These are phyloP conservation scores for Thelaira solivaga DNA, from an alignment of 2,888 invertebrate genomes.

Conservation along the genomic window DNA sequence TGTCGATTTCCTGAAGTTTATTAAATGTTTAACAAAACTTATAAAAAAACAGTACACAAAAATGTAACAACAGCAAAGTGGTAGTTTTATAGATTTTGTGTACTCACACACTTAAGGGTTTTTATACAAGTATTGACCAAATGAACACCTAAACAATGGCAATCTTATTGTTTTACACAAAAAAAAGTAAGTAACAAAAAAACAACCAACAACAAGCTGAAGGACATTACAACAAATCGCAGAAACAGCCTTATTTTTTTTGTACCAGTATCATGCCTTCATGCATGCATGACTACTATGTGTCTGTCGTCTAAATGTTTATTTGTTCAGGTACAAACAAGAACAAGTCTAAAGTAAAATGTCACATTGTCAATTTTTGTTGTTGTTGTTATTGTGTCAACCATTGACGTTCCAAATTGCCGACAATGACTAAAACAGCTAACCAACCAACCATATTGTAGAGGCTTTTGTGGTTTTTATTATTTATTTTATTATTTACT, in stretches of 20 bases:
- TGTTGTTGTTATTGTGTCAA: conserved; percentile 15
- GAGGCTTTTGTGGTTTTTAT: conserved; percentile 57
- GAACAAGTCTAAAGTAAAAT: conserved; percentile 52
- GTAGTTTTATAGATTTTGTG: no score
- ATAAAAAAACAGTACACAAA: no score
- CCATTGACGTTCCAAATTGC: conserved; percentile 40
- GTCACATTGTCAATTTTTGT: conserved; percentile 49
- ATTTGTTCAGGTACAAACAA: neutral
- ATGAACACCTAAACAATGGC: conserved; percentile 33
- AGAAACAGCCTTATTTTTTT: conserved; percentile 33
- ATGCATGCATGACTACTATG: conserved; percentile 42
- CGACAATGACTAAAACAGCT: no score
- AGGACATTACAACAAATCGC: conserved; percentile 51
- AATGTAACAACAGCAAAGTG: no score
- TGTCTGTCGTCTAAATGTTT: conserved; percentile 30
- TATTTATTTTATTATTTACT: neutral
- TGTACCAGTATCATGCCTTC: conserved; percentile 39
- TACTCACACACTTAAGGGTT: no score
- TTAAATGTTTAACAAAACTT: conserved; percentile 2
- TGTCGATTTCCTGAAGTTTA: conserved; percentile 25
- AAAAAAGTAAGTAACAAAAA: neutral
- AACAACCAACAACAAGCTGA: conserved; percentile 20
- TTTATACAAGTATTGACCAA: no score
- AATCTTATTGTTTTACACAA: neutral
- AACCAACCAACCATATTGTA: conserved; percentile 54